A percentile compares a stretch with the other conserved stretches of the same genome.
These are phyloP conservation scores for Danaus melanippus DNA, from an alignment of 1,140 invertebrate species.

Conservation along the genomic window DNA sequence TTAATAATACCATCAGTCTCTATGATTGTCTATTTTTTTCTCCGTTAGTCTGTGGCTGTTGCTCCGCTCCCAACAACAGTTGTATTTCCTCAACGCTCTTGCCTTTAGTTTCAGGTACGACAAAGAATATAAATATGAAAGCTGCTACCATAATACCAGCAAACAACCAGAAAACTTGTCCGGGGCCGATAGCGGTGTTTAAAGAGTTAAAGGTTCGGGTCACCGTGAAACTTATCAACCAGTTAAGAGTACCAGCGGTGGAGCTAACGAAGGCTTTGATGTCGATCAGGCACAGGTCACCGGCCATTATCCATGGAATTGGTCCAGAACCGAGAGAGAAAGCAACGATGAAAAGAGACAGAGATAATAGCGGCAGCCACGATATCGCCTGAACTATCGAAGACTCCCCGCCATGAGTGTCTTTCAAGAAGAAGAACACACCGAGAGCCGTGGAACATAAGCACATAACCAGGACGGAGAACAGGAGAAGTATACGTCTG, in stretches of 20 bases:
- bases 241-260: constrained; percentile 83
- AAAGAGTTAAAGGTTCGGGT: constrained; percentile 83
- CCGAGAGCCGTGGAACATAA: constrained; percentile 75
- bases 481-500: constrained; percentile 78
- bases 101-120: constrained; percentile 93
- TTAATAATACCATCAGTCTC: constrained; percentile 59
- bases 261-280: constrained; percentile 83
- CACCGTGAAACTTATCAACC: constrained; percentile 85
- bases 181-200: constrained; percentile 71
- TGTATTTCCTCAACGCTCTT: constrained; percentile 90
- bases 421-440: constrained; percentile 76
- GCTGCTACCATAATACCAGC: constrained; percentile 80
- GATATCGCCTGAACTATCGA: constrained; percentile 70
- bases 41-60: constrained; percentile 25
- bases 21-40: constrained; percentile 49
- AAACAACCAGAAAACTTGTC: constrained; percentile 87
- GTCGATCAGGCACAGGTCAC: constrained; percentile 81
- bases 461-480: constrained; percentile 77
- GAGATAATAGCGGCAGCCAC: constrained; percentile 80
- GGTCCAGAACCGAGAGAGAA: constrained; percentile 86
- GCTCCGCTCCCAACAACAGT: constrained; percentile 68
- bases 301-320: constrained; percentile 86
- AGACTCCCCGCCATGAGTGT: constrained; percentile 60
- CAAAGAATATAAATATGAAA: constrained; percentile 81
- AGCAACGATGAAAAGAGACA: constrained; percentile 83